phyloP scores from a whole-genome alignment of 1,140 invertebrate species.

The Philotrypesis tridentata region DNA sequence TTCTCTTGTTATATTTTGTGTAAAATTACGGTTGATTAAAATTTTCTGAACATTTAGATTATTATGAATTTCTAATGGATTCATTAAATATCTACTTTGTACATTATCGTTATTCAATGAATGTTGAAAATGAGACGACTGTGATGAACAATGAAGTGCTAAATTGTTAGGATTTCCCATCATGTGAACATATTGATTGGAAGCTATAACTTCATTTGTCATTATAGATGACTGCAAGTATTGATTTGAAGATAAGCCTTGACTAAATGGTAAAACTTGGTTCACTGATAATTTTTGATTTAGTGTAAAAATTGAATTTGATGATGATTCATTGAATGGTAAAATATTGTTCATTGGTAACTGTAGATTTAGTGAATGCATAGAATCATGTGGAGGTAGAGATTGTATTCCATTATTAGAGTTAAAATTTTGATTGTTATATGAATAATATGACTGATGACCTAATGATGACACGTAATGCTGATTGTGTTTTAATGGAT shows the following conservation, averaged over 20 bases:
- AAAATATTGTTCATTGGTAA: not conserved
- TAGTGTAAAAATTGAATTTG: not conserved
- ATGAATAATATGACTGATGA: not conserved
- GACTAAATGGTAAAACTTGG: not conserved
- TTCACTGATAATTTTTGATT: not conserved
- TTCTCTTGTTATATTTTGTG: not conserved
- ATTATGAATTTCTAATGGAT: not conserved
- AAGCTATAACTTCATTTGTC: not conserved
- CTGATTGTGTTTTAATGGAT: not conserved
- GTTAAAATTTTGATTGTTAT: not conserved
- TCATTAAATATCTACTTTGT: not conserved
- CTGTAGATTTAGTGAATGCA: not conserved
- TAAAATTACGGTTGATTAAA: constrained; percentile 8
- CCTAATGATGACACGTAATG: not conserved
- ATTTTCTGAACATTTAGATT: not conserved
- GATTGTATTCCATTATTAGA: not conserved
- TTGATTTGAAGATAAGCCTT: not conserved
- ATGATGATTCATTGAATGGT: not conserved
- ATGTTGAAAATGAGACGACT: too few species aligned
- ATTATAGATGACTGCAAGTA: not conserved
- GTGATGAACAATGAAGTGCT: not conserved
- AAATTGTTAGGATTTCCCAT: not conserved
- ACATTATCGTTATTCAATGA: not conserved
- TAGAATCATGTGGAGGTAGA: not conserved
- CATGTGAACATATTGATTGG: not conserved